Percentiles rank a stretch among this genome's conserved stretches.
phyloP scores from a whole-genome alignment of 2,797 vertebrate genomes.

The Ataeniobius toweri region DNA sequence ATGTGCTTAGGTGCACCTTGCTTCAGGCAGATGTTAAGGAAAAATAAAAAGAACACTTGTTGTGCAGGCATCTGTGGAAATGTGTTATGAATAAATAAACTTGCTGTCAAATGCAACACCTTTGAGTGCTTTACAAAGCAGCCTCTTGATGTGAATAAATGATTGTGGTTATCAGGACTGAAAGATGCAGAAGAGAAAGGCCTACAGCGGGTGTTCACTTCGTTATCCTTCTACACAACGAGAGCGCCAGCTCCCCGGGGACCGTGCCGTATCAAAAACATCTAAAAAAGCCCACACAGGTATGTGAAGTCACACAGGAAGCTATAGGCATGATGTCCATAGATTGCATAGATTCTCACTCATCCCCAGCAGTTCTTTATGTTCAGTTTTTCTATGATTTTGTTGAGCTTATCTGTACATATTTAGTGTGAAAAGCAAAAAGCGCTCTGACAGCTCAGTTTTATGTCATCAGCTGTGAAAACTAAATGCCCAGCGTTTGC shows the following conservation, averaged over 20 bases:
- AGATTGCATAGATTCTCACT: constrained; percentile 32
- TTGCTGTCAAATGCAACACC: constrained; percentile 56
- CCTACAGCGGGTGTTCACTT: constrained; percentile 59
- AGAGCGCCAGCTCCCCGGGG: constrained; percentile 39
- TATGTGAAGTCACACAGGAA: constrained; percentile 28
- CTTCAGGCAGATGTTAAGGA: constrained; percentile 37
- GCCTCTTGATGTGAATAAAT: constrained; percentile 70
- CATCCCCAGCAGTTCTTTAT: constrained; percentile 7
- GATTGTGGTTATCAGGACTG: constrained; percentile 60
- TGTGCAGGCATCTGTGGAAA: constrained; percentile 51
- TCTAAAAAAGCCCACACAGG: constrained; percentile 26
- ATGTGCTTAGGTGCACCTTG: constrained; percentile 54
- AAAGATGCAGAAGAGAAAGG: constrained; percentile 50
- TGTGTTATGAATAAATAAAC: constrained; percentile 63
- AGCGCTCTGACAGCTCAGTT: constrained; percentile 25
- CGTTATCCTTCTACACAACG: constrained; percentile 51
- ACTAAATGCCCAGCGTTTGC: constrained; percentile 41
- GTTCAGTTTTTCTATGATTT: constrained; percentile 20
- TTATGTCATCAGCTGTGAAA: constrained; percentile 45
- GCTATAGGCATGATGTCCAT: constrained; percentile 35
- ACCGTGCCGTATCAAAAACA: constrained; percentile 36
- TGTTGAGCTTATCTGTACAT: constrained; percentile 31
- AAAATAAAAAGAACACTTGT: constrained; percentile 46
- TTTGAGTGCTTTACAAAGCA: constrained; percentile 62
- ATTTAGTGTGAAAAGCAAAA: constrained; percentile 40